phyloP scores from a whole-genome alignment of 2,888 invertebrate genomes.

The Crematogaster levior region DNA sequence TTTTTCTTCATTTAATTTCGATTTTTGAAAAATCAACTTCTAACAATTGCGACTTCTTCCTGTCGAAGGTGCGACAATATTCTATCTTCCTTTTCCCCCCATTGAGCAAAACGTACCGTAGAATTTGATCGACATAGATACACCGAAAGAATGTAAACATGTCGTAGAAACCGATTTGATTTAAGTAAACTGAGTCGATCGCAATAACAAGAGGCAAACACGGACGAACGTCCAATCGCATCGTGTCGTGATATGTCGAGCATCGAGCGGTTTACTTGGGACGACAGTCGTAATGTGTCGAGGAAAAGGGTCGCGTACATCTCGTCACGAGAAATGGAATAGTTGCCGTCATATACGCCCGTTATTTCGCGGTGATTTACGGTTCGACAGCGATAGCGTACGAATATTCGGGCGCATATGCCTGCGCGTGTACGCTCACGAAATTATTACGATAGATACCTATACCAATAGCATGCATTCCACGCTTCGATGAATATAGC shows the following conservation, averaged over 20 bases:
- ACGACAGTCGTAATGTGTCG: conserved; percentile 33
- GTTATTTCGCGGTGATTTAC: conserved; percentile 53
- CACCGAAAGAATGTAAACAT: conserved; percentile 33
- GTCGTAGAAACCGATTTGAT: conserved; percentile 45
- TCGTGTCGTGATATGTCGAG: conserved; percentile 25
- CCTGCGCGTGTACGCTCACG: conserved; percentile 1
- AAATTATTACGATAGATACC: conserved; percentile 45
- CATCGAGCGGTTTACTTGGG: conserved; percentile 45
- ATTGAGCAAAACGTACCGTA: conserved; percentile 15
- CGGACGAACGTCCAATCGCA: conserved; percentile 7
- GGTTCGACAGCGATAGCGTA: conserved; percentile 23
- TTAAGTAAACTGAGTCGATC: conserved; percentile 50
- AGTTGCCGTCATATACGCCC: conserved; percentile 38
- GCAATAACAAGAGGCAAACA: conserved; percentile 46
- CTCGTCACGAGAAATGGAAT: conserved; percentile 24
- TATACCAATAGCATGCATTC: conserved; percentile 20
- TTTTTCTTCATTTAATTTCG: not conserved
- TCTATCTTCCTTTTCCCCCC: not conserved
- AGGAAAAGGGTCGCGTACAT: conserved; percentile 33
- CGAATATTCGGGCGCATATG: conserved; percentile 14
- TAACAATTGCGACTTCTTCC: not conserved
- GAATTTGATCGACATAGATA: conserved; percentile 39
- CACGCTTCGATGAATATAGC: conserved; percentile 25
- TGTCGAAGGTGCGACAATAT: not conserved
- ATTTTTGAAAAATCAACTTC: conserved; percentile 1